Evolutionary conservation across 2,113 vertebrate genomes (phyloP), one percentile per base, ranked within the genome.

Genomic region (Emydura subglobosa): DNA sequence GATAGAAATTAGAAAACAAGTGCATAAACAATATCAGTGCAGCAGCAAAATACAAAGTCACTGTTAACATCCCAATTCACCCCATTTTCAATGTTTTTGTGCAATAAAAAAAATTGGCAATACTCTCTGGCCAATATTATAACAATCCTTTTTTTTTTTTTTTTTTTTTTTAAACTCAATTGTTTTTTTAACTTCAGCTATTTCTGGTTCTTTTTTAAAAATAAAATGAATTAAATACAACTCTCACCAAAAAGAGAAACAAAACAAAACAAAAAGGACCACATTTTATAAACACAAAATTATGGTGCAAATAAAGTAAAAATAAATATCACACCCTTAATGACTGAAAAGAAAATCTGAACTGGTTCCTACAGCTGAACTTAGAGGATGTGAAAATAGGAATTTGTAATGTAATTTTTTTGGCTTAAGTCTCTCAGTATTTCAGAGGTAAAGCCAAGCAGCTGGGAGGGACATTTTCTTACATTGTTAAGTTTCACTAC

Each of bases 41-140:
- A 98, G 97, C 97, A 98, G 98, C 98, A 98, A 98, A 98, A 98
- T 90, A 97, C 49, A 96, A 93, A 97, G 96, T 97, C 89, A 86
- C 76, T 90, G 94, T 96, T 96, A 98, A 97, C 97, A 96, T 97
- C 98, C 94, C 55, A 90, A 96, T 96, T 97, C 98, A 98, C 97
- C 88, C 96, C 83, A 97, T 96, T 96, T 96, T 93, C 96, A 96
- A 94, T 87, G 88, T 91, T 96, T 97, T 97, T 98, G 98, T 98
- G 98, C 98, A 98, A 97, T 96, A 98, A 97, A 97, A 98, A 97
- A 68, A 92, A 65, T 50, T 89, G 94, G 97, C 97, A 98, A 95
- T 92, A 78, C 81, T 44, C 61, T 55, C 88, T 96, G 98, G 95
- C 98, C 98, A 98, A 98, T 94, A 85, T 93, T 94, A 85, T 93